Evolutionary conservation across 1,140 invertebrate species (phyloP), one percentile per base, ranked within the genome.

Genomic region (Drosophila bocki): DNA sequence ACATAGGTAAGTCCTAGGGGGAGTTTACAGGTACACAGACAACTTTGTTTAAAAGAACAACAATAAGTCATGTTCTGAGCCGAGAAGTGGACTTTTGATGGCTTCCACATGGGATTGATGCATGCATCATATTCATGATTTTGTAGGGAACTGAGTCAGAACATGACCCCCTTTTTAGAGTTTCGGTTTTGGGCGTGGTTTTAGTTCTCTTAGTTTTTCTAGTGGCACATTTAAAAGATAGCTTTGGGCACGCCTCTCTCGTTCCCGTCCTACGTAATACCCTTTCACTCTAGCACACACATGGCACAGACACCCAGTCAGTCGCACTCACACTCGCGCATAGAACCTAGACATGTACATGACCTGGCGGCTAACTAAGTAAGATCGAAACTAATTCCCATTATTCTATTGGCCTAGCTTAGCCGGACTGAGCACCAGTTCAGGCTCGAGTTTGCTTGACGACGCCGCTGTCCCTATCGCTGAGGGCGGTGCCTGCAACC

Each of bases 341-440:
- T 76, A 51, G 70, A 79, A 71, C 44, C 59, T 78, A 85, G 57
- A 63, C 60, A 78, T 57, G 53, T 51, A 59, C 53, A 78, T 53
- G 74, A 78, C 59, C 63, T 70, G 53, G 64, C 72, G 61, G 51
- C 78, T 85, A 91, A 90, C 85, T 90, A 90, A 88, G 81, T 90
- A 90, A 88, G 81, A 91, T 63, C 65, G 54, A 62, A 82, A 86
- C 80, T 67, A 76, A 65, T 45, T 59, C 67, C 50, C 71, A 64
- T 59, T 50, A 60, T 71, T 70, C 68, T 92, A 92, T 61, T 93
- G 92, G 35, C 92, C 92, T 54, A 93, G 85, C 65, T 93, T 93
- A 29, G 92, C 88, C 62, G 92, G 92, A 84, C 92, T 93, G 61
- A 93, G 80, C 71, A 93, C 81, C 61, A 93, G 57, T 63, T 93